Conservation (phyloP, 2,113 vertebrate species). For the Silurus asotus region DNA sequence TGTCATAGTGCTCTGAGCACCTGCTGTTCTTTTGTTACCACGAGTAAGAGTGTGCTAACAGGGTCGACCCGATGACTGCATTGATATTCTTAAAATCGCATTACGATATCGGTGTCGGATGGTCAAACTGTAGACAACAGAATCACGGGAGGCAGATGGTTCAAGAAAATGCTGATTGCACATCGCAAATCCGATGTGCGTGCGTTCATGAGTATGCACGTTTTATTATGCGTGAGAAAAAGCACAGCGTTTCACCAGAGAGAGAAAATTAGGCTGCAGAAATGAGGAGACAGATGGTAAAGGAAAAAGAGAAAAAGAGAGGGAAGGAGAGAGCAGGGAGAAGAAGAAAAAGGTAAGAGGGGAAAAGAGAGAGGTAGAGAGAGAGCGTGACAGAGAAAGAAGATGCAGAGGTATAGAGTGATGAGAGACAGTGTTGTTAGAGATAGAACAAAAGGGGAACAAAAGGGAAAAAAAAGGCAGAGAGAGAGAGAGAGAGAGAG, state of each 20-base stretch:
- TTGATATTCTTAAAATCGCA: background rate
- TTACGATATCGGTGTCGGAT: background rate
- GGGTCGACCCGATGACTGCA: background rate
- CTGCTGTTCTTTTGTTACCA: background rate
- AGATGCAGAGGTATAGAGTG: background rate
- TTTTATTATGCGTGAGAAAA: slow-evolving; percentile 56
- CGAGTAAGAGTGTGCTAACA: background rate
- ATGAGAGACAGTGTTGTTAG: background rate
- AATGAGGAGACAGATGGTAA: background rate
- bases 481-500: background rate
- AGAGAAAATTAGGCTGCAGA: background rate
- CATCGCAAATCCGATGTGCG: background rate
- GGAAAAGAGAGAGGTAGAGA: slow-evolving; percentile 51
- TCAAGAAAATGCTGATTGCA: background rate
- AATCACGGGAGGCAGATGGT: background rate
- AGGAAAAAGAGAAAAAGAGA: background rate
- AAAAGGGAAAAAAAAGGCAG: background rate
- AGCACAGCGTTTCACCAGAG: slow-evolving; percentile 45
- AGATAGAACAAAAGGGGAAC: background rate
- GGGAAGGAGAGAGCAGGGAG: background rate
- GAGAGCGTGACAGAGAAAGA: background rate
- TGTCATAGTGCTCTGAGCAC: background rate
- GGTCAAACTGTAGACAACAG: background rate
- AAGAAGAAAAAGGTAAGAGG: background rate
- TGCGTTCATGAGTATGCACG: slow-evolving; percentile 1